Evolutionary conservation across 1,140 invertebrate genomes (phyloP).

Genomic region (Vanessa atalanta): DNA sequence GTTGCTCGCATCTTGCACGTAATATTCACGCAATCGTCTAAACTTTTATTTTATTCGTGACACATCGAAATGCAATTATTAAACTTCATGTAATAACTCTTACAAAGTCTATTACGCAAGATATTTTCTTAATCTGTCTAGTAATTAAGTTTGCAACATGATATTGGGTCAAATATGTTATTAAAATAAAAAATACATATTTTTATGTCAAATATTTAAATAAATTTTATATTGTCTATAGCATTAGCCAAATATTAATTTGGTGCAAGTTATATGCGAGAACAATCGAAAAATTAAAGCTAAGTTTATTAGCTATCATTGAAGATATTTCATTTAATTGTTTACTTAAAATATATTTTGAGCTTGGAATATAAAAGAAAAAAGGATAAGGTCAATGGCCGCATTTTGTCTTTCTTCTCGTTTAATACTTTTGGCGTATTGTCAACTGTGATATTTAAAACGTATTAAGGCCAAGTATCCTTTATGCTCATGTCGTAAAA

Average conservation of each 20-base stretch:
- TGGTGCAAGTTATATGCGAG: no score
- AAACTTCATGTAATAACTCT: neutral
- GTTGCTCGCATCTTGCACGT: conserved; percentile 20
- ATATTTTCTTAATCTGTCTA: no score
- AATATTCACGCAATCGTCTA: conserved; percentile 21
- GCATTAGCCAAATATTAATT: no score
- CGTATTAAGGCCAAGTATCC: conserved; percentile 38
- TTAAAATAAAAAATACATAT: no score
- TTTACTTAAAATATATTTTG: conserved; percentile 1
- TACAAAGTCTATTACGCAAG: conserved; percentile 4
- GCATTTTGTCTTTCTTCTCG: conserved; percentile 55
- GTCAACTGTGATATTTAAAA: conserved; percentile 50
- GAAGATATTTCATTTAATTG: neutral
- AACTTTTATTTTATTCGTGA: conserved; percentile 20
- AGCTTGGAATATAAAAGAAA: conserved; percentile 7
- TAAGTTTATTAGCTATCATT: neutral
- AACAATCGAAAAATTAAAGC: no score
- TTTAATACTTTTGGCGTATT: conserved; percentile 54
- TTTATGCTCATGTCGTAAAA: conserved; percentile 17
- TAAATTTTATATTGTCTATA: no score
- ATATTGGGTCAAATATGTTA: no score
- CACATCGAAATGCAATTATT: conserved; percentile 19
- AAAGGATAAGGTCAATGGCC: conserved; percentile 57
- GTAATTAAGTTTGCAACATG: no score
- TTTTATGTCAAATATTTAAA: no score